Percentiles rank a stretch among this genome's conserved stretches.
Conservation (phyloP, 1,140 invertebrate species). For the Penaeus chinensis region DNA sequence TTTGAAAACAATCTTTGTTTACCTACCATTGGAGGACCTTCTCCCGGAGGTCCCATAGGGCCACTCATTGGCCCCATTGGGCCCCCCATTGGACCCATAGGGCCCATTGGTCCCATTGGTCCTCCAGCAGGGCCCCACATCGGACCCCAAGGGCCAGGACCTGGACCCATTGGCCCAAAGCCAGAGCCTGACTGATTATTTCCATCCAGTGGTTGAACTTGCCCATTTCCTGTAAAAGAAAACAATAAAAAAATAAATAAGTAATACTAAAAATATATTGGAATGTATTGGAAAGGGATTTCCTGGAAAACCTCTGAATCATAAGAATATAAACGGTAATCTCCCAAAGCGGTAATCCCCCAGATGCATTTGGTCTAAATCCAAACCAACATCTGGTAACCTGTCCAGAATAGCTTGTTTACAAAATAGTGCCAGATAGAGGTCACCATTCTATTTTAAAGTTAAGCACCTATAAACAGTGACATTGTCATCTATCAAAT, state of each 20-base stretch:
- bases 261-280: not conserved
- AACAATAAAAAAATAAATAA: not conserved
- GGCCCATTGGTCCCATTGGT: constrained; percentile 69
- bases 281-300: no score
- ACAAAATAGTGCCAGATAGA: no score
- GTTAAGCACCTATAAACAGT: no score
- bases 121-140: constrained; percentile 62
- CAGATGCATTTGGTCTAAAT: no score
- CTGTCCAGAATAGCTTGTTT: no score
- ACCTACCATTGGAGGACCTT: constrained; percentile 61
- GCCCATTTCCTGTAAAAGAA: constrained; percentile 35
- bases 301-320: no score
- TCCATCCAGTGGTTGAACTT: constrained; percentile 34
- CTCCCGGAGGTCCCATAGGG: constrained; percentile 53
- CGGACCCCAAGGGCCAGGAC: constrained; percentile 60
- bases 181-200: constrained; percentile 34
- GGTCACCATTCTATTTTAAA: no score
- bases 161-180: constrained; percentile 49
- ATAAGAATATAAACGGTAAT: no score
- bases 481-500: no score
- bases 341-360: no score
- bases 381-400: no score
- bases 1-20: not conserved
- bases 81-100: constrained; percentile 73
- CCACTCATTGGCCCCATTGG: constrained; percentile 62